These are phyloP conservation scores for Prolemur simus DNA, from an alignment of 2,113 vertebrate species.

Conservation along the genomic window DNA sequence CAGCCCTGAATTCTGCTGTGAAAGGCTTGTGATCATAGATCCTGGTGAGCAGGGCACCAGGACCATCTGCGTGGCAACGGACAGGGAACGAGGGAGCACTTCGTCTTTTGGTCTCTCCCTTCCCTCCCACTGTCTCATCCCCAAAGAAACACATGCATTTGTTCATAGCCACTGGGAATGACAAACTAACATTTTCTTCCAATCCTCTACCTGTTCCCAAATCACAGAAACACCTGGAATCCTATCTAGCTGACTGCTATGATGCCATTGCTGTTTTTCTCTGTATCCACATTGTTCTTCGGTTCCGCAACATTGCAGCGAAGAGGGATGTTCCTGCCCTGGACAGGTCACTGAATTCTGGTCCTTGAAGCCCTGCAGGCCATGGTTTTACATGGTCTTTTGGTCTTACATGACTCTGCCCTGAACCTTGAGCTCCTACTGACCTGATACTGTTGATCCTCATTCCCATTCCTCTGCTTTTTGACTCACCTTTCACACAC, in stretches of 20 bases:
- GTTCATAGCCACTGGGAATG: neutral
- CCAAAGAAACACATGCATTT: neutral
- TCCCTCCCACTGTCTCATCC: neutral
- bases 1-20: neutral
- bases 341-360: constrained; percentile 87
- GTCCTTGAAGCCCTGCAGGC: neutral
- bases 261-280: constrained; percentile 95
- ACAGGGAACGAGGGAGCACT: neutral
- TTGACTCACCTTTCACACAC: neutral
- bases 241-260: constrained; percentile 92
- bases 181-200: neutral
- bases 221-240: constrained; percentile 91
- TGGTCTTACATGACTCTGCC: neutral
- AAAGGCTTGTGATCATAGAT: neutral
- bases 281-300: constrained; percentile 94
- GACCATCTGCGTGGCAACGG: neutral
- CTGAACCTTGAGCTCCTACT: neutral
- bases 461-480: neutral
- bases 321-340: constrained; percentile 93
- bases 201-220: neutral
- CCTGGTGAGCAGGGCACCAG: neutral
- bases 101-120: neutral
- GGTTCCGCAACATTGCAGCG: constrained; percentile 90
- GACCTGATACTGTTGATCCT: neutral
- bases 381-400: neutral